Evolutionary conservation across 2,888 invertebrate species (phyloP).

Genomic region (Teleogryllus oceanicus): DNA sequence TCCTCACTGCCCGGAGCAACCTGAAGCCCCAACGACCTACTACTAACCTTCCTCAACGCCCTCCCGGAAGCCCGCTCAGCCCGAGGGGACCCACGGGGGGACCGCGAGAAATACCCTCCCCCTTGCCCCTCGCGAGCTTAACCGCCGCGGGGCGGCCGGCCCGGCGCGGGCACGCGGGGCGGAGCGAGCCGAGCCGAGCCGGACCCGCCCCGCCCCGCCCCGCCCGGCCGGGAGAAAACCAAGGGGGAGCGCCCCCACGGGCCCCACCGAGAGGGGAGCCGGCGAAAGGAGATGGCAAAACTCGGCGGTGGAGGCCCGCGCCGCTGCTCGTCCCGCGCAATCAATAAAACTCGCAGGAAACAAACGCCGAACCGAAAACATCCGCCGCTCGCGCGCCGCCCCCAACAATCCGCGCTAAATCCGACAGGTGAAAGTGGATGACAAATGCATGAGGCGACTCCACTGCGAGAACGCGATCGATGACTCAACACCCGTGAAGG

Average conservation of each 20-base stretch:
- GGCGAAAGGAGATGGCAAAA: background rate
- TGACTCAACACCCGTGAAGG: too few relatives aligned
- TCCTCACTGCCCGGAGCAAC: background rate
- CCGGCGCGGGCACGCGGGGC: background rate
- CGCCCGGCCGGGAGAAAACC: background rate
- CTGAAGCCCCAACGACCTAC: conserved; percentile 26
- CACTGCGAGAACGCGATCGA: too few relatives aligned
- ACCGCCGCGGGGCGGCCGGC: too few relatives aligned
- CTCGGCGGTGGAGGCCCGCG: background rate
- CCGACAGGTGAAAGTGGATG: too few relatives aligned
- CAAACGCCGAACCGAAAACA: background rate
- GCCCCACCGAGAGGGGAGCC: background rate
- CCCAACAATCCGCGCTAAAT: too few relatives aligned
- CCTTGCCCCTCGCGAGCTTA: too few relatives aligned
- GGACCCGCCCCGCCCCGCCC: background rate
- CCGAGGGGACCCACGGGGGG: background rate
- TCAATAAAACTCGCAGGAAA: conserved; percentile 4
- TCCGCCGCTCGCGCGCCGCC: background rate
- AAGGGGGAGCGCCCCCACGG: background rate
- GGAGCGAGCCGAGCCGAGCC: background rate
- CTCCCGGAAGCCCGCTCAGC: conserved; percentile 24
- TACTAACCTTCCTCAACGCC: conserved; percentile 31
- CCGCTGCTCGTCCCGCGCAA: background rate
- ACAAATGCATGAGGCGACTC: too few relatives aligned
- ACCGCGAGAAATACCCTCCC: background rate